phyloP scores from a whole-genome alignment of 2,888 invertebrate genomes.

The Mactromeris polynyma region DNA sequence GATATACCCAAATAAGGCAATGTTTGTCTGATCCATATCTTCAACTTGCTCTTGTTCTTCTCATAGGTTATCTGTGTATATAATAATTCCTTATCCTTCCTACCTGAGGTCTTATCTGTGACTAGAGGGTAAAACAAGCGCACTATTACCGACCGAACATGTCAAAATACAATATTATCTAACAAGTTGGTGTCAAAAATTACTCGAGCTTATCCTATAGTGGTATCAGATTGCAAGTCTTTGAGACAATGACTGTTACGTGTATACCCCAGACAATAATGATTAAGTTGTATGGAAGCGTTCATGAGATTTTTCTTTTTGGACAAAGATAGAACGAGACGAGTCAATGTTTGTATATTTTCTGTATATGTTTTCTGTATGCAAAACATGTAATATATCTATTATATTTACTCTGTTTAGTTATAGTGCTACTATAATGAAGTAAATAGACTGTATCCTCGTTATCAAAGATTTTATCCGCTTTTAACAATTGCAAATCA shows the following conservation, averaged over 20 bases:
- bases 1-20: background rate
- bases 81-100: background rate
- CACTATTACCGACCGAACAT: constrained; percentile 26
- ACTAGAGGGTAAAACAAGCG: constrained; percentile 18
- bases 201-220: constrained; percentile 35
- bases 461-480: background rate
- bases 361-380: background rate
- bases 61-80: background rate
- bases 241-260: background rate
- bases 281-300: background rate
- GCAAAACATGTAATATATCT: background rate
- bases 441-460: background rate
- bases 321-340: background rate
- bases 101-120: constrained; percentile 17
- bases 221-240: constrained; percentile 33
- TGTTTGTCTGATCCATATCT: background rate
- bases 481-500: background rate
- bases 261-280: background rate
- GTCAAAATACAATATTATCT: constrained; percentile 44
- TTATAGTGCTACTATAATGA: background rate
- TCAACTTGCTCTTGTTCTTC: background rate
- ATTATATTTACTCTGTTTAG: background rate
- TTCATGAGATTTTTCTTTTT: background rate
- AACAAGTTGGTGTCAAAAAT: constrained; percentile 30
- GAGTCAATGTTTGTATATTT: background rate